phyloP scores from a whole-genome alignment of 2,797 vertebrate genomes.

The Bufotes viridis region DNA sequence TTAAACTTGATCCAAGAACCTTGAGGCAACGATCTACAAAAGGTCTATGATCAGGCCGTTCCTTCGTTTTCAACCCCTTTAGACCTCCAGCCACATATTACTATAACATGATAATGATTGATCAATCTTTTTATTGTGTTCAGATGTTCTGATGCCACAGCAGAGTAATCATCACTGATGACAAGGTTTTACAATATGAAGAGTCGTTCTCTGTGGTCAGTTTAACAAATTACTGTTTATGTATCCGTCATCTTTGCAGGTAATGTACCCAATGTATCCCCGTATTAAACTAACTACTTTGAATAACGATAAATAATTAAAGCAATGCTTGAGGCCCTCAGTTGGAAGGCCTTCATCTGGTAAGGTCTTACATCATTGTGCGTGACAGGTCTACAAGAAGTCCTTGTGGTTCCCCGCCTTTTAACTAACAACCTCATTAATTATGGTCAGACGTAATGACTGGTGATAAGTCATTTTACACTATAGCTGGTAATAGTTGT shows the following conservation, averaged over 20 bases:
- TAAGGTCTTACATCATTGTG: conserved; percentile 15
- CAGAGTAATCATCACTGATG: background rate
- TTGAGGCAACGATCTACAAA: background rate
- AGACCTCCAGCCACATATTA: background rate
- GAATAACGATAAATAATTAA: conserved; percentile 19
- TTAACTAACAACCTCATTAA: conserved; percentile 32
- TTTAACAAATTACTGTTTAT: conserved; percentile 13
- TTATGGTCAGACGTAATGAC: background rate
- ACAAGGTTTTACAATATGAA: background rate
- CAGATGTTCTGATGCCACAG: background rate
- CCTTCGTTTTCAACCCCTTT: background rate
- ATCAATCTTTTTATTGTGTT: background rate
- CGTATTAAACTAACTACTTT: background rate
- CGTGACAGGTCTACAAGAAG: conserved; percentile 12
- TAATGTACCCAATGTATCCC: background rate
- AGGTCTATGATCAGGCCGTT: background rate
- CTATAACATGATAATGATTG: background rate
- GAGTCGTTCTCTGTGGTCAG: background rate
- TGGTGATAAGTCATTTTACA: background rate
- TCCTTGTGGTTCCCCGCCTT: background rate
- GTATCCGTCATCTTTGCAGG: background rate
- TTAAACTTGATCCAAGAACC: background rate
- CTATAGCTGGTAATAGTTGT: no score
- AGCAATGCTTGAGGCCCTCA: background rate
- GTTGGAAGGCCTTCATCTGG: background rate